These are phyloP conservation scores for Oscheius myriophilus DNA, from an alignment of 2,888 invertebrate genomes.

Conservation along the genomic window DNA sequence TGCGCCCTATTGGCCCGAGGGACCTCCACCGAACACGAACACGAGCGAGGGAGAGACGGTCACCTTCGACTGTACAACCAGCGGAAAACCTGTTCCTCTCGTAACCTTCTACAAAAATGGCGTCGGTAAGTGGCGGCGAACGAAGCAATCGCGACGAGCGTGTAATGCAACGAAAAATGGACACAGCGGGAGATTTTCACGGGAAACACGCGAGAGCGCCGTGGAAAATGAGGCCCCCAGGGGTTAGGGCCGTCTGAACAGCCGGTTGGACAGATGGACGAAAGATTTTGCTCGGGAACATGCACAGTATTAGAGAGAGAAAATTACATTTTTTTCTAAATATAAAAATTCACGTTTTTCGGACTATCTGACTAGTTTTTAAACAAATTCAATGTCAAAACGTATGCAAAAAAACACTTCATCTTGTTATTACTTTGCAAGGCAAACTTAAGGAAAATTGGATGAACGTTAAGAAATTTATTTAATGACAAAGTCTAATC, in stretches of 20 bases:
- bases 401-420: background rate
- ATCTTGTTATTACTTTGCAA: background rate
- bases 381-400: background rate
- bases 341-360: background rate
- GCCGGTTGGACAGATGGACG: too few species aligned
- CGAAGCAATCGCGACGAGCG: background rate
- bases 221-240: too few species aligned
- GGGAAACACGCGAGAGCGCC: background rate
- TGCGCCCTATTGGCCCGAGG: conserved; percentile 82
- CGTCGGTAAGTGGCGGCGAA: conserved; percentile 57
- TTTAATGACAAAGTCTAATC: too few species aligned
- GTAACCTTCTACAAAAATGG: conserved; percentile 77
- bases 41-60: conserved; percentile 91
- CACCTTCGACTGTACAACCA: conserved; percentile 86
- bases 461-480: too few species aligned
- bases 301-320: background rate
- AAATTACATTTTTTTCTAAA: background rate
- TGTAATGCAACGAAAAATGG: too few species aligned
- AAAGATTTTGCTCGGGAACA: background rate
- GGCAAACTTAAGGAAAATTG: too few species aligned
- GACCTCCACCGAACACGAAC: conserved; percentile 86
- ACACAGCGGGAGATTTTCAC: background rate
- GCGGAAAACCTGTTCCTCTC: conserved; percentile 88
- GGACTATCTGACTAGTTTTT: background rate
- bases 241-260: too few species aligned